Percentiles rank a stretch among this genome's conserved stretches.
Conservation (phyloP, 2,797 vertebrate genomes). For the Anomalospiza imberbis region DNA sequence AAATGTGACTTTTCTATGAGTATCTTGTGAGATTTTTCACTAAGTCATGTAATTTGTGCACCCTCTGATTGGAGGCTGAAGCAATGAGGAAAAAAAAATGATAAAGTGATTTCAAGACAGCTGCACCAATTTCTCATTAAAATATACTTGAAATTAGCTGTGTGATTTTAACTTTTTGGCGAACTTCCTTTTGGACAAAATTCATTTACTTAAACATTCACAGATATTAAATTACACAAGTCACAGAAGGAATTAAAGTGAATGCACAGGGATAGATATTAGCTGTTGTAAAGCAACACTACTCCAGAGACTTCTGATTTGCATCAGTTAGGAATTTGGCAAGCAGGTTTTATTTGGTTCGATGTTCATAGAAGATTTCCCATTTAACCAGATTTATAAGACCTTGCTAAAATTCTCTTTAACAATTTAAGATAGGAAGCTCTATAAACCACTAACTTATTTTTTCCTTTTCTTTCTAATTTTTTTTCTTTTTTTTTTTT, state of each 20-base stretch:
- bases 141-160: conserved; percentile 18
- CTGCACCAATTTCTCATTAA: conserved; percentile 25
- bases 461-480: neutral
- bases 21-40: neutral
- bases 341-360: conserved; percentile 43
- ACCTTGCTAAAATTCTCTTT: conserved; percentile 29
- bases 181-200: conserved; percentile 24
- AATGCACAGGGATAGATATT: conserved; percentile 9
- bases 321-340: conserved; percentile 56
- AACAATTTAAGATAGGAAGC: conserved; percentile 26
- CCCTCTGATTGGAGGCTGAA: neutral
- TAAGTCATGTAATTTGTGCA: accelerated
- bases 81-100: neutral
- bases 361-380: conserved; percentile 45
- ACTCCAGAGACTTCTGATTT: conserved; percentile 56
- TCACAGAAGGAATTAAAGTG: conserved; percentile 46
- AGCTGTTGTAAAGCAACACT: conserved; percentile 47
- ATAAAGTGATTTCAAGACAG: conserved; percentile 19
- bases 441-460: neutral
- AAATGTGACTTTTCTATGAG: neutral
- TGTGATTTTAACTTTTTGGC: conserved; percentile 30
- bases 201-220: conserved; percentile 28
- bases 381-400: conserved; percentile 44
- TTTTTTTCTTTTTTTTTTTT: neutral
- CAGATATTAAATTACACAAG: conserved; percentile 48